phyloP scores from a whole-genome alignment of 37 sponge, comb jelly and placozoan genomes.

The Cladorhizidae sp. region DNA sequence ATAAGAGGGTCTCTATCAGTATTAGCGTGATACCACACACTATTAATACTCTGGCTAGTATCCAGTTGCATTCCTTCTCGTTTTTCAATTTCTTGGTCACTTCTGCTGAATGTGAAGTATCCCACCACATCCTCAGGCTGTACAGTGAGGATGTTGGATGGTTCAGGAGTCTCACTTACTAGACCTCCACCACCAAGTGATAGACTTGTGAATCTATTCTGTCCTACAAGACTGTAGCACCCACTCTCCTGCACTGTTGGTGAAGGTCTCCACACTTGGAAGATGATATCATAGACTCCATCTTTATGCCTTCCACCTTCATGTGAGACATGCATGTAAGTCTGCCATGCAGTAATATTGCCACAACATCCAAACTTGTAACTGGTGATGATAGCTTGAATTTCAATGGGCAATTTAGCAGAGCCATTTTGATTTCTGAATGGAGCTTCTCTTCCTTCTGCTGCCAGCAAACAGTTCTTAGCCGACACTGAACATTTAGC shows the following conservation, averaged over 20 bases:
- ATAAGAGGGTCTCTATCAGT: neutral
- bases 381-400: slow-evolving; percentile 27
- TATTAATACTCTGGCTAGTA: neutral
- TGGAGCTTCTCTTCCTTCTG: neutral
- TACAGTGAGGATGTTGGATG: slow-evolving; percentile 18
- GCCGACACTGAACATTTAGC: too few relatives aligned
- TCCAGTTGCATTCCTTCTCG: slow-evolving; percentile 7
- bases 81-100: neutral
- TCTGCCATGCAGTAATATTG: slow-evolving; percentile 24
- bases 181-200: neutral
- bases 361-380: slow-evolving; percentile 45
- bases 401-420: neutral
- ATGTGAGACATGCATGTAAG: slow-evolving; percentile 24
- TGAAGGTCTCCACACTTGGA: slow-evolving; percentile 60
- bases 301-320: slow-evolving; percentile 20
- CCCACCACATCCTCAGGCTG: slow-evolving; percentile 53
- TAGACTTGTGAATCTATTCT: slow-evolving; percentile 5
- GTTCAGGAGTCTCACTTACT: neutral
- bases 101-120: neutral
- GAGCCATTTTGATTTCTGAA: neutral
- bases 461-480: neutral
- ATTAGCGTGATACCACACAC: slow-evolving; percentile 12
- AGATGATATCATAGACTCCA: slow-evolving; percentile 7
- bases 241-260: neutral
- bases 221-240: slow-evolving; percentile 21